These are phyloP conservation scores for Ceratotherium simum DNA, from an alignment of 2,113 vertebrate species.

Conservation along the genomic window DNA sequence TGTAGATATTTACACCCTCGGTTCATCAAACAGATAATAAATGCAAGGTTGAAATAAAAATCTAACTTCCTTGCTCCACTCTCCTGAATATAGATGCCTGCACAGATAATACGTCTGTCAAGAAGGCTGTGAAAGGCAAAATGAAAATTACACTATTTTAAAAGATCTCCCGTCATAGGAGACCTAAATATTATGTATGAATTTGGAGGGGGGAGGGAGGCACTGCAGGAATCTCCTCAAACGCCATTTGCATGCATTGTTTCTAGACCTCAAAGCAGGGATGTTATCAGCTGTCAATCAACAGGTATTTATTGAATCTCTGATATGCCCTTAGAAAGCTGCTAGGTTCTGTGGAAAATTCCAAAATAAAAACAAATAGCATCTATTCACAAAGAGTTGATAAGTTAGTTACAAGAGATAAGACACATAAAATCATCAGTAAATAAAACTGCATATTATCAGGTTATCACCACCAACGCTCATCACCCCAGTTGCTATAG, in stretches of 20 bases:
- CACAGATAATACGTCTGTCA: neutral
- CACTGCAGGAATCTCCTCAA: neutral
- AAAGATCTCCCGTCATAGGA: neutral
- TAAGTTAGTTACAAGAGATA: neutral
- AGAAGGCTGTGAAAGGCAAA: slow-evolving; percentile 27
- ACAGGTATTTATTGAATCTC: slow-evolving; percentile 8
- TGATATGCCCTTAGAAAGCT: neutral
- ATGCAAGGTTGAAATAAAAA: slow-evolving; percentile 41
- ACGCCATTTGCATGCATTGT: neutral
- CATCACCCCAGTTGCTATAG: neutral
- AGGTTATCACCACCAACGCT: neutral
- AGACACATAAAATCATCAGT: neutral
- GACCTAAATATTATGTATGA: neutral
- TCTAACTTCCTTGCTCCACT: neutral
- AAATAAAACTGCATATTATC: neutral
- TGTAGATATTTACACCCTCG: slow-evolving; percentile 58
- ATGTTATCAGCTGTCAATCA: slow-evolving; percentile 47
- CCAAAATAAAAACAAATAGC: neutral
- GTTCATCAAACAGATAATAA: slow-evolving; percentile 59
- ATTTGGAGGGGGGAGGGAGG: neutral
- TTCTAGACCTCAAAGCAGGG: slow-evolving; percentile 25
- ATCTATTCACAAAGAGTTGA: neutral
- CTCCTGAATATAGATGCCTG: slow-evolving; percentile 50
- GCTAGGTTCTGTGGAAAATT: neutral
- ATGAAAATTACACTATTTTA: slow-evolving; percentile 40